Base-by-base conservation (phyloP, 2,113 vertebrate species). In the Polypterus bichir region DNA sequence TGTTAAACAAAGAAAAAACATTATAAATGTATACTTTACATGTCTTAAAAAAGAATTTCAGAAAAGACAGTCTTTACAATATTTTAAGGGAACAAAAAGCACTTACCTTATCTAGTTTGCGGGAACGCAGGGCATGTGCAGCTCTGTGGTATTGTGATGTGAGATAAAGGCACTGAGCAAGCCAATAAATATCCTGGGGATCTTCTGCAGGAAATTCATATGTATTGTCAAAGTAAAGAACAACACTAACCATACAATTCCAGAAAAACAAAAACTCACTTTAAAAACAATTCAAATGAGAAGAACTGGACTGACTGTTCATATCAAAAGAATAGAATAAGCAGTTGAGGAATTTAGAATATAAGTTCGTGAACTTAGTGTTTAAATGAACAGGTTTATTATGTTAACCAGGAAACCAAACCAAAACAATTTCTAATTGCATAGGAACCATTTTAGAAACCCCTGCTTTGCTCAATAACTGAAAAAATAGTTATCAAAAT, bases 101-200 rank as follows among this genome's bases (percentile, higher is more conserved):
- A 4, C 72, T 74, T 77, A 93, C 96, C 86, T 98, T 99, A 77
- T 99, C 96, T 69, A 98, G 60, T 70, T 94, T 99, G 48, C 95
- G 83, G 0, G 95, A 97, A 2, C 94, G 86, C 60, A 98, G 89
- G 45, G 95, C 94, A 44, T 99, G 95, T 47, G 96, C 93, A 69
- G 96, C 96, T 80, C 96, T 88, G 44, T 99, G 96, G 79, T 99
- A 99, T 65, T 99, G 96, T 56, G 93, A 91, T 55, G 95, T 99
- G 10, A 98, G 76, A 68, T 93, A 99, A 78, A 97, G 93, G 74
- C 95, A 99, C 62, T 99, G 96, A 64, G 96, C 93, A 66, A 99
- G 73, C 96, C 96, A 97, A 69, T 99, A 99, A 68, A 98, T 88
- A 65, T 99, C 96, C 66, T 94, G 94, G 48, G 95, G 93, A 1